Conservation (phyloP, 1,140 invertebrate species). For the Anadara kagoshimensis region DNA sequence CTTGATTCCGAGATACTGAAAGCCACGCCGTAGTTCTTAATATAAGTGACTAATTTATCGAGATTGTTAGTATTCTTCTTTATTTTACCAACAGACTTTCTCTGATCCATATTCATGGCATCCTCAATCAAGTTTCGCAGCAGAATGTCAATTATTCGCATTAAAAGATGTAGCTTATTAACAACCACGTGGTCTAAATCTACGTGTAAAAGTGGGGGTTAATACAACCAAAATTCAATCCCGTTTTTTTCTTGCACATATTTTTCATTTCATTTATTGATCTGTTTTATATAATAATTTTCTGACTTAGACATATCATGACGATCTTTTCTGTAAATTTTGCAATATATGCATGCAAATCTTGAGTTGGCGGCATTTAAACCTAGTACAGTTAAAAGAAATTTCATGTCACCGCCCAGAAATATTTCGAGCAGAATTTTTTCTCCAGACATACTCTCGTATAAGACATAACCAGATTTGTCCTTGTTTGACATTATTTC, state of each 20-base stretch:
- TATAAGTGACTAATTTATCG: neutral
- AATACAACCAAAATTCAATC: conserved; percentile 7
- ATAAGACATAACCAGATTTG: conserved; percentile 2
- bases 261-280: conserved; percentile 4
- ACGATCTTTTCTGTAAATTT: conserved; percentile 24
- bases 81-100: neutral
- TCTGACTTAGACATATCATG: conserved; percentile 20
- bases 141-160: conserved; percentile 22
- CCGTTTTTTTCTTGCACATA: neutral
- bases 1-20: conserved; percentile 24
- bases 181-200: conserved; percentile 17
- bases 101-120: conserved; percentile 15
- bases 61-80: neutral
- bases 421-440: too few species aligned
- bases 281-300: neutral
- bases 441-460: neutral
- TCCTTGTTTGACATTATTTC: neutral
- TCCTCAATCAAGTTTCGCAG: conserved; percentile 31
- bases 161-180: conserved; percentile 24
- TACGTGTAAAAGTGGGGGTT: conserved; percentile 11
- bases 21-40: conserved; percentile 9
- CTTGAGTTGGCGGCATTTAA: conserved; percentile 32
- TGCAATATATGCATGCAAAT: conserved; percentile 33
- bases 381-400: conserved; percentile 23
- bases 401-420: conserved; percentile 31